Evolutionary conservation across 1,140 invertebrate genomes (phyloP), one percentile per base, ranked within the genome.

Genomic region (Lepidostoma basale): DNA sequence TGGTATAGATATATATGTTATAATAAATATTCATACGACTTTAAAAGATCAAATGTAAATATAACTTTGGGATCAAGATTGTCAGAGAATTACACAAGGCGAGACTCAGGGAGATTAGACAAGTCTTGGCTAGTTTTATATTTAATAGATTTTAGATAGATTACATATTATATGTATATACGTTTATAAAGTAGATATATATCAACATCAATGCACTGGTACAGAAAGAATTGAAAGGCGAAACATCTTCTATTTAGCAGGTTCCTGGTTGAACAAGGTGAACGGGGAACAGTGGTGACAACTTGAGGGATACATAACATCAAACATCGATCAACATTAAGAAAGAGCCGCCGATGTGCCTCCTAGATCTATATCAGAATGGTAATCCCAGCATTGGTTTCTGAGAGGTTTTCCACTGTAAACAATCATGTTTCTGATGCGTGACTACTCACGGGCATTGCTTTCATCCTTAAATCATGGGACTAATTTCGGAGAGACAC

Each of bases 41-140:
- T 16, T 16, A 56, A 30, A 28, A 33, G 23, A 9, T 56, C 16
- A 30, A 30, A 12, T 18, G 45, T 49, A 49, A 47, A 26, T 49
- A 49, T 49, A 49, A 49, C n/a, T 49, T 49, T 49, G 52, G 52
- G 26, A 14, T 14, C 28, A 56, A 56, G 52, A 56, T 56, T 56
- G 52, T 56, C 52, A 56, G 28, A 33, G 33, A 33, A 30, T 30
- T 56, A 56, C 52, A 56, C 18, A 56, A 56, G 52, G 52, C 52
- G 30, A 59, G 39, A 59, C 33, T 40, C 9, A 59, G 56, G 33
- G 40, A 40, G 36, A 12, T 59, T 28, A n/a, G n/a, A n/a, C n/a
- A n/a, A n/a, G n/a, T n/a, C n/a, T n/a, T n/a, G n/a, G n/a, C n/a
- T n/a, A n/a, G n/a, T n/a, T n/a, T n/a, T n/a, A n/a, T n/a, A n/a